These are phyloP conservation scores for Metellina segmentata DNA, from an alignment of 2,888 invertebrate genomes.

Conservation along the genomic window DNA sequence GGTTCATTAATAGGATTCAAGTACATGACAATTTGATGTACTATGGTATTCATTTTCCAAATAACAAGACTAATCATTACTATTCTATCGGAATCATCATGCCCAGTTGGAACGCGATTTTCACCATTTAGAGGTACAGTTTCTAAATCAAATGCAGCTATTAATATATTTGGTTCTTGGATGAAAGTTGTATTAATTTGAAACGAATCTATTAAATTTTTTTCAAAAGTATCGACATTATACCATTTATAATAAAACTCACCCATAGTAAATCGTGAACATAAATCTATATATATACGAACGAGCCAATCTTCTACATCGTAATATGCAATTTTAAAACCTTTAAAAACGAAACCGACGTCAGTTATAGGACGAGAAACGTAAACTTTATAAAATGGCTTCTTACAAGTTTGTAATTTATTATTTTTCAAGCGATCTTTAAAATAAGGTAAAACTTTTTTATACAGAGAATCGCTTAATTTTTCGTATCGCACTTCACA, in stretches of 20 bases:
- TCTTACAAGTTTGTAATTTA: slow-evolving; percentile 19
- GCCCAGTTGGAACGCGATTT: slow-evolving; percentile 42
- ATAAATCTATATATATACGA: slow-evolving; percentile 39
- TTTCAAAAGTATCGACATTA: background rate
- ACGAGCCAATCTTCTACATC: slow-evolving; percentile 14
- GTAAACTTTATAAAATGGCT: slow-evolving; percentile 49
- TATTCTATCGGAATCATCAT: slow-evolving; percentile 24
- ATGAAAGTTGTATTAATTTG: background rate
- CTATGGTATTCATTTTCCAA: background rate
- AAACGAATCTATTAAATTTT: slow-evolving; percentile 4
- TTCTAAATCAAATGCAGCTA: slow-evolving; percentile 48
- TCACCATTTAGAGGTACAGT: slow-evolving; percentile 40
- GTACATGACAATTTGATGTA: background rate
- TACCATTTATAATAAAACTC: slow-evolving; percentile 59
- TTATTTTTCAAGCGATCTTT: slow-evolving; percentile 14
- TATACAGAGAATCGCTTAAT: background rate
- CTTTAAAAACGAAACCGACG: slow-evolving; percentile 22
- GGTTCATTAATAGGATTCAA: slow-evolving; percentile 35
- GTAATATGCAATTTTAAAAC: slow-evolving; percentile 46
- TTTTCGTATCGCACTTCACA: slow-evolving; percentile 7
- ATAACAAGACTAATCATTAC: slow-evolving; percentile 50
- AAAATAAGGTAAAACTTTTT: slow-evolving; percentile 47
- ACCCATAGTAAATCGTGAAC: background rate
- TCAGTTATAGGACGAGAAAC: background rate
- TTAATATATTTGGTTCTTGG: slow-evolving; percentile 5